A percentile compares a stretch with the other conserved stretches of the same genome.
phyloP scores from a whole-genome alignment of 2,113 vertebrate species.

The Cynocephalus volans region DNA sequence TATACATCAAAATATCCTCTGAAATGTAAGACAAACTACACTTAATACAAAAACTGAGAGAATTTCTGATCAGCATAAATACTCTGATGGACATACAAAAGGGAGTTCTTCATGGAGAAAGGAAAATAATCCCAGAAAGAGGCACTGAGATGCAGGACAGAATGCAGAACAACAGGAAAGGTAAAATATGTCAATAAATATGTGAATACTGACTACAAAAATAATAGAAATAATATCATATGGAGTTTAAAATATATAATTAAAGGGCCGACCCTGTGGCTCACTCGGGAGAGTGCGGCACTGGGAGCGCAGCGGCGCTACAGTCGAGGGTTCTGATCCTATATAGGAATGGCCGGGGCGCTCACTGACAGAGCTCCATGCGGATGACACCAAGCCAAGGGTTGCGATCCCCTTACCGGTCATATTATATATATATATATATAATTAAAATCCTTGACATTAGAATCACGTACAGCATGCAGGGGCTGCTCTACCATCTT shows the following conservation, averaged over 20 bases:
- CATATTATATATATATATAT: too few relatives aligned
- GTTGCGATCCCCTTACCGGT: too few relatives aligned
- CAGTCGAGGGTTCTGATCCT: too few relatives aligned
- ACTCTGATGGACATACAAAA: background rate
- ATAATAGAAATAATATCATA: background rate
- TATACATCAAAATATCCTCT: background rate
- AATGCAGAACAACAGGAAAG: background rate
- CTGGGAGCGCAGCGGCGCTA: too few relatives aligned
- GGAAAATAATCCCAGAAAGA: background rate
- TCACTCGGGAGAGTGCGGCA: too few relatives aligned
- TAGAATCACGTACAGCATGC: background rate
- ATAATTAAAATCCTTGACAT: background rate
- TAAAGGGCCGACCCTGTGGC: too few relatives aligned
- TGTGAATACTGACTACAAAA: background rate
- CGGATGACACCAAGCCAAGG: too few relatives aligned
- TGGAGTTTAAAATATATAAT: background rate
- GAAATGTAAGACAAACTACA: background rate
- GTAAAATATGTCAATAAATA: background rate
- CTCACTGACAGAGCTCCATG: too few relatives aligned
- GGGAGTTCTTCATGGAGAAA: background rate
- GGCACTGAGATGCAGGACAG: background rate
- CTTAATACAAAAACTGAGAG: slow-evolving; percentile 27
- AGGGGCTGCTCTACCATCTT: background rate
- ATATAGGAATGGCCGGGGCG: too few relatives aligned
- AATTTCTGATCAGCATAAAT: background rate